A percentile compares a stretch with the other conserved stretches of the same genome.
phyloP scores from a whole-genome alignment of 2,113 vertebrate genomes.

The Corydoras sp. region DNA sequence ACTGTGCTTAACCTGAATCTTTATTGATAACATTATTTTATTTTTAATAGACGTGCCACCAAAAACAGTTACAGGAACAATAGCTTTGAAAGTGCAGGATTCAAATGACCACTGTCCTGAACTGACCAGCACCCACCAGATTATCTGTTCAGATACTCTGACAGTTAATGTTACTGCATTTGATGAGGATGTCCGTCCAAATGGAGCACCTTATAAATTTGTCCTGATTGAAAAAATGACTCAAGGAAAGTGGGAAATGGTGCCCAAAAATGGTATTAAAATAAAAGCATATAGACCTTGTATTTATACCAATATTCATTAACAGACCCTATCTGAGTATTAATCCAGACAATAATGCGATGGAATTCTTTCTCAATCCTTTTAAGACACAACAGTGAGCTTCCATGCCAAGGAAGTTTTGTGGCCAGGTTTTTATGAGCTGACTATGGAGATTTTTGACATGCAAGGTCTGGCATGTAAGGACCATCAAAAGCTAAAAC shows the following conservation, averaged over 20 bases:
- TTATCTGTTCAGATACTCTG: constrained; percentile 64
- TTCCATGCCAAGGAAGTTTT: no score
- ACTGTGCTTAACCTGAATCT: no score
- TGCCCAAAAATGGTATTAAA: constrained; percentile 33
- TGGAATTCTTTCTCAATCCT: no score
- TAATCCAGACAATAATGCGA: no score
- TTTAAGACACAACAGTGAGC: no score
- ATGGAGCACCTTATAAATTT: constrained; percentile 74
- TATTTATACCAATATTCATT: no score
- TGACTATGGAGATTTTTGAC: no score
- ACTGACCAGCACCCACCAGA: constrained; percentile 57
- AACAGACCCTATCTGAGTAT: no score
- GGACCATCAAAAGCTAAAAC: no score
- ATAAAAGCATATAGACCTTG: no score
- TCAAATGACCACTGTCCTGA: constrained; percentile 74
- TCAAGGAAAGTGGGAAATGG: constrained; percentile 40
- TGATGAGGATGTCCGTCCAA: constrained; percentile 47
- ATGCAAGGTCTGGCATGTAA: no score
- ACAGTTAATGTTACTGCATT: constrained; percentile 63
- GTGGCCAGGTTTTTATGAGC: no score
- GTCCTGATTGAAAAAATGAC: constrained; percentile 65
- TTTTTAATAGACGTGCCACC: constrained; percentile 66
- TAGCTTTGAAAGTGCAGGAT: constrained; percentile 72
- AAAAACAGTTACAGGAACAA: constrained; percentile 79
- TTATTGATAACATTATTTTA: background rate